These are phyloP conservation scores for Catocala fraxini DNA, from an alignment of 2,888 invertebrate species.

Conservation along the genomic window DNA sequence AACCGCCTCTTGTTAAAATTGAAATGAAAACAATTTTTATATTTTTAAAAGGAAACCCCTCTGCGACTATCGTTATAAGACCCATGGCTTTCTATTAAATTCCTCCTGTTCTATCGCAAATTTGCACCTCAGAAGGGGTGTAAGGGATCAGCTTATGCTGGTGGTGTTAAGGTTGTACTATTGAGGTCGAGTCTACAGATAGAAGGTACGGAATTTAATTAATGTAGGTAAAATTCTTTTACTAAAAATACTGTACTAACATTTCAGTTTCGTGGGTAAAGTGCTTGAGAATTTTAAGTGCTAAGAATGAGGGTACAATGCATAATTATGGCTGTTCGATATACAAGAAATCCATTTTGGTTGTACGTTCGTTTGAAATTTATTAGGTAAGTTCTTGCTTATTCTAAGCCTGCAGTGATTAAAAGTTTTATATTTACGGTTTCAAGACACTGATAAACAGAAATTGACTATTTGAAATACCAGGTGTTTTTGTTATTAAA, in stretches of 20 bases:
- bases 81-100: conserved; percentile 52
- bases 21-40: conserved; percentile 64
- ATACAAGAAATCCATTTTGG: conserved; percentile 20
- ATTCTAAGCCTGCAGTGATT: conserved; percentile 1
- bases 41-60: conserved; percentile 62
- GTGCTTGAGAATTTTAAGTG: conserved; percentile 61
- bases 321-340: conserved; percentile 45
- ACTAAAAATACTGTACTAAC: conserved; percentile 56
- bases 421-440: background rate
- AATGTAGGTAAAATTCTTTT: conserved; percentile 70
- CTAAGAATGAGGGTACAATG: conserved; percentile 51
- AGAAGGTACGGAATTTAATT: conserved; percentile 72
- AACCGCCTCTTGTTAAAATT: conserved; percentile 59
- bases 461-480: background rate
- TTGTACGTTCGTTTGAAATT: conserved; percentile 6
- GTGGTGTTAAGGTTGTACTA: conserved; percentile 47
- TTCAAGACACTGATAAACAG: background rate
- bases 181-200: conserved; percentile 54
- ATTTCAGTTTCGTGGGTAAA: conserved; percentile 56
- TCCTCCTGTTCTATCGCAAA: conserved; percentile 26
- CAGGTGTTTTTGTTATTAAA: background rate
- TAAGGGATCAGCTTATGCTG: conserved; percentile 55
- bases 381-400: conserved; percentile 5
- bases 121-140: conserved; percentile 44
- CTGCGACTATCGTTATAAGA: conserved; percentile 45